Evolutionary conservation across 2,797 vertebrate species (phyloP).

Genomic region (Zalophus californianus): DNA sequence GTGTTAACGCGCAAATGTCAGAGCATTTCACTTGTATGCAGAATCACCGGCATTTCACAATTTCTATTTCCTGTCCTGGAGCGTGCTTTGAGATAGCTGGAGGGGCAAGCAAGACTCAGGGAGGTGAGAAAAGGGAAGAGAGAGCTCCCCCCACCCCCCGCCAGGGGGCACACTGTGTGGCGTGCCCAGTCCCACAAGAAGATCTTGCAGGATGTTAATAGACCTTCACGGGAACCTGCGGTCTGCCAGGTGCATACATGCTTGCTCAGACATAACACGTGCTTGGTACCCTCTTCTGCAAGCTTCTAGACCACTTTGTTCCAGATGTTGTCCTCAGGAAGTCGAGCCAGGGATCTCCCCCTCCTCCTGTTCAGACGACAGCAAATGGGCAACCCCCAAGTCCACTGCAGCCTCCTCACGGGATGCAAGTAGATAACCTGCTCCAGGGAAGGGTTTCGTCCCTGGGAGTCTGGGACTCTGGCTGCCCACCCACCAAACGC

Average conservation of each 20-base stretch:
- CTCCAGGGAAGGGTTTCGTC: neutral
- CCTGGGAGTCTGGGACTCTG: neutral
- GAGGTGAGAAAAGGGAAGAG: neutral
- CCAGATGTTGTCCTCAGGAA: neutral
- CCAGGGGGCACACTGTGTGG: neutral
- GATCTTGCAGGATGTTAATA: fast-evolving
- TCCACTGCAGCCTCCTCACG: no score
- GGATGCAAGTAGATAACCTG: fast-evolving
- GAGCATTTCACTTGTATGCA: fast-evolving
- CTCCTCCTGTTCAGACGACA: neutral
- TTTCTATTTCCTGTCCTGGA: neutral
- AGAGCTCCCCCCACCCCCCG: neutral
- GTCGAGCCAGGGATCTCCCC: no score
- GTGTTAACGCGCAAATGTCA: fast-evolving
- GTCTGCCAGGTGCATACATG: fast-evolving
- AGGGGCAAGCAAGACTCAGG: neutral
- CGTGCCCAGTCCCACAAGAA: fast-evolving
- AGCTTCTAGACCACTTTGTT: neutral
- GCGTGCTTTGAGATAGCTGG: neutral
- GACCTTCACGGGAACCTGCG: fast-evolving
- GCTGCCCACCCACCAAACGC: neutral
- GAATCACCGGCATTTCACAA: fast-evolving
- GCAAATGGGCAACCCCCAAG: neutral
- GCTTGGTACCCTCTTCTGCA: neutral
- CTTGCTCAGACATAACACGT: fast-evolving